phyloP scores from a whole-genome alignment of 2,113 vertebrate genomes.

The Felis catus region F.catus_Fca126_mat1.0 CM031416.1:70211501-70212000 shows the following conservation, averaged over 20 bases:
- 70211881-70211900: neutral
- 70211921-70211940: neutral
- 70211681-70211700: neutral
- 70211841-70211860: neutral
- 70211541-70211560: neutral
- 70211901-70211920: neutral
- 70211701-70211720: neutral
- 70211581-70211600: neutral
- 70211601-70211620: neutral
- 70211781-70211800: neutral
- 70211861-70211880: neutral
- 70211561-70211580: neutral
- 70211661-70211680: neutral
- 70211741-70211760: neutral
- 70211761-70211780: neutral
- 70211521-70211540: neutral
- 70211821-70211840: neutral
- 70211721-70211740: neutral
- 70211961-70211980: neutral
- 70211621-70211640: neutral
- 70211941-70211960: neutral
- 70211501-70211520: neutral
- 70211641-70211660: neutral
- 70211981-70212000: neutral
- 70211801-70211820: neutral